Evolutionary conservation across 2,888 invertebrate species (phyloP).

Genomic region (Papilio demoleus): DNA sequence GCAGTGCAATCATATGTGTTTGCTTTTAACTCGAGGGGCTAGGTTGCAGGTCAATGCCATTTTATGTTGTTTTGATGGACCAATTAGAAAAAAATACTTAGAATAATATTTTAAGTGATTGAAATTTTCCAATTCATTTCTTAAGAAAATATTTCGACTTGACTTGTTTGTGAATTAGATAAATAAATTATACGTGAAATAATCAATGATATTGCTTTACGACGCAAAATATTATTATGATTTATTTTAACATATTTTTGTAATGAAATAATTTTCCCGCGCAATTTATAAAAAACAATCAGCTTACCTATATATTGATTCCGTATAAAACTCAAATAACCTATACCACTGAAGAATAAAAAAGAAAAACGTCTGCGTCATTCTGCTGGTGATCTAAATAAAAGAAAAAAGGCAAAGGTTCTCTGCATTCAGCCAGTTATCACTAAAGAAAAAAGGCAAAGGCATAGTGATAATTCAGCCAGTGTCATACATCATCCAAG

Average conservation of each 20-base stretch:
- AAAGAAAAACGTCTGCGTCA: constrained; percentile 33
- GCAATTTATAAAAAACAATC: background rate
- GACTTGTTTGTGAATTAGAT: background rate
- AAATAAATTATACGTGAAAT: background rate
- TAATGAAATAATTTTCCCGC: constrained; percentile 7
- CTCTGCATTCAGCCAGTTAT: constrained; percentile 17
- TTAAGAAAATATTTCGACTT: background rate
- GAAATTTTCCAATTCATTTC: background rate
- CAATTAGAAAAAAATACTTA: constrained; percentile 45
- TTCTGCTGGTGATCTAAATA: constrained; percentile 26
- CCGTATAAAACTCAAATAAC: background rate
- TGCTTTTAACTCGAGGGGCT: constrained; percentile 51
- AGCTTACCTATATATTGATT: no score
- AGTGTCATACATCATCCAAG: constrained; percentile 59
- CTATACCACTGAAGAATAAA: constrained; percentile 13
- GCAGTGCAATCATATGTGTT: constrained; percentile 69
- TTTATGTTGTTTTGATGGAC: constrained; percentile 52
- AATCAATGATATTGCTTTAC: background rate
- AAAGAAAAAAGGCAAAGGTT: constrained; percentile 40
- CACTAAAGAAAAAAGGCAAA: background rate
- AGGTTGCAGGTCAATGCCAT: constrained; percentile 60
- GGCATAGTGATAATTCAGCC: constrained; percentile 43
- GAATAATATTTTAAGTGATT: constrained; percentile 9
- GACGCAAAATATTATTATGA: background rate
- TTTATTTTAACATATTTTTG: background rate